A percentile compares a stretch with the other conserved stretches of the same genome.
phyloP scores from a whole-genome alignment of 2,113 vertebrate species.

The Neolamprologus kungweensis region DNA sequence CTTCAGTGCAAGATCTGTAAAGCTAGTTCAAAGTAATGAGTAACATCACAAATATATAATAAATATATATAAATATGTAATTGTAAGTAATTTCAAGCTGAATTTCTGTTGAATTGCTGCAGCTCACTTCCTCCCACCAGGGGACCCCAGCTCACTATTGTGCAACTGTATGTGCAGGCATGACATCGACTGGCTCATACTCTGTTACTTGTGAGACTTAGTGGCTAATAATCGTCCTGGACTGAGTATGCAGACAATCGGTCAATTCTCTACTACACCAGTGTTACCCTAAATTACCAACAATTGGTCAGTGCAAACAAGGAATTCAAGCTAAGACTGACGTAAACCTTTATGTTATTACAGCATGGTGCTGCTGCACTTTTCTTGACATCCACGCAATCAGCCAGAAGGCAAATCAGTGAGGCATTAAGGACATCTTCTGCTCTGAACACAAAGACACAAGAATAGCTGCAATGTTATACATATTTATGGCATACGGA shows the following conservation, averaged over 20 bases:
- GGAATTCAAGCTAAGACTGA: not conserved
- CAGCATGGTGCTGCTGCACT: not conserved
- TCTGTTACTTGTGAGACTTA: not conserved
- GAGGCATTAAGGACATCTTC: not conserved
- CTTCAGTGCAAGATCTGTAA: not conserved
- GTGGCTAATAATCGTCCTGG: not conserved
- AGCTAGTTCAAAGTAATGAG: not conserved
- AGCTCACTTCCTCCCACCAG: not conserved
- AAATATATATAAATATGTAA: not conserved
- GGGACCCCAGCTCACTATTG: not conserved
- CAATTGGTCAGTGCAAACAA: not conserved
- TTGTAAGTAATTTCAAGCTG: not conserved
- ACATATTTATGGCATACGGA: not conserved
- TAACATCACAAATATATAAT: not conserved
- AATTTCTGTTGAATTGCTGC: not conserved
- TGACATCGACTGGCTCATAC: not conserved
- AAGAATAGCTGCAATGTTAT: not conserved
- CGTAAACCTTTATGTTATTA: not conserved
- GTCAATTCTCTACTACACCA: not conserved
- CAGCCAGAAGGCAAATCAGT: not conserved
- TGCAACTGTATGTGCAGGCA: not conserved
- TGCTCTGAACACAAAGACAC: not conserved
- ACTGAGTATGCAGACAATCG: not conserved
- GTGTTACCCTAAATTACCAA: not conserved
- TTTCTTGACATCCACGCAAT: not conserved